Evolutionary conservation across 2,797 vertebrate species (phyloP).

Genomic region (Huso huso): DNA sequence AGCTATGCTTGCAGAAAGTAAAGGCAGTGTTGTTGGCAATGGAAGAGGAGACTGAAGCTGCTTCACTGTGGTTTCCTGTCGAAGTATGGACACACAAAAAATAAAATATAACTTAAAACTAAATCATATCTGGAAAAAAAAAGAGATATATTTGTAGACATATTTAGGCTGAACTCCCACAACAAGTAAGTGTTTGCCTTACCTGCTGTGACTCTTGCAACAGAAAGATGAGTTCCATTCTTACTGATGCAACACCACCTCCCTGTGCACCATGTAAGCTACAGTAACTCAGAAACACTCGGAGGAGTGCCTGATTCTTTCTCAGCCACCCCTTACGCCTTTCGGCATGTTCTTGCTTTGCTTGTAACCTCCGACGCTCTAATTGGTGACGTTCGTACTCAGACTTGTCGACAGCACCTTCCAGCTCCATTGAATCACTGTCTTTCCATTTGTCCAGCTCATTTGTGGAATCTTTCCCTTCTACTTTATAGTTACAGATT

Average conservation of each 20-base stretch:
- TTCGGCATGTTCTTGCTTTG: slow-evolving; percentile 88
- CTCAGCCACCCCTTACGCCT: slow-evolving; percentile 88
- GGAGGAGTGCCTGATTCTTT: slow-evolving; percentile 89
- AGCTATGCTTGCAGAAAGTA: slow-evolving; percentile 91
- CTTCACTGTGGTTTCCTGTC: slow-evolving; percentile 92
- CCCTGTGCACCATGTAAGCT: slow-evolving; percentile 96
- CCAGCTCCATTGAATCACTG: slow-evolving; percentile 60
- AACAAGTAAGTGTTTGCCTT: slow-evolving; percentile 21
- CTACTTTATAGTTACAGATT: slow-evolving; percentile 90
- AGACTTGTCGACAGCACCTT: slow-evolving; percentile 45
- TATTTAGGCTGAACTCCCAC: not conserved
- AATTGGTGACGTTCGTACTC: slow-evolving; percentile 92
- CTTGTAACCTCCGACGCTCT: slow-evolving; percentile 81
- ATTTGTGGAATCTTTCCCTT: slow-evolving; percentile 63
- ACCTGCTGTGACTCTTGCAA: slow-evolving; percentile 98
- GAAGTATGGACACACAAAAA: slow-evolving; percentile 11
- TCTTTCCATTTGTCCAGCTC: slow-evolving; percentile 58
- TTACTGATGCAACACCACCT: slow-evolving; percentile 90
- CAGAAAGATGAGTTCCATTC: slow-evolving; percentile 96
- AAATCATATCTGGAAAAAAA: not conserved
- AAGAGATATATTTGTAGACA: not conserved
- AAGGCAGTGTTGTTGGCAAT: slow-evolving; percentile 84
- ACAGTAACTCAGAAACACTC: slow-evolving; percentile 95
- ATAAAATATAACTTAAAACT: not conserved
- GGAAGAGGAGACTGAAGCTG: slow-evolving; percentile 95